phyloP scores from a whole-genome alignment of 1,140 invertebrate genomes.

The Coenobita brevimanus region DNA sequence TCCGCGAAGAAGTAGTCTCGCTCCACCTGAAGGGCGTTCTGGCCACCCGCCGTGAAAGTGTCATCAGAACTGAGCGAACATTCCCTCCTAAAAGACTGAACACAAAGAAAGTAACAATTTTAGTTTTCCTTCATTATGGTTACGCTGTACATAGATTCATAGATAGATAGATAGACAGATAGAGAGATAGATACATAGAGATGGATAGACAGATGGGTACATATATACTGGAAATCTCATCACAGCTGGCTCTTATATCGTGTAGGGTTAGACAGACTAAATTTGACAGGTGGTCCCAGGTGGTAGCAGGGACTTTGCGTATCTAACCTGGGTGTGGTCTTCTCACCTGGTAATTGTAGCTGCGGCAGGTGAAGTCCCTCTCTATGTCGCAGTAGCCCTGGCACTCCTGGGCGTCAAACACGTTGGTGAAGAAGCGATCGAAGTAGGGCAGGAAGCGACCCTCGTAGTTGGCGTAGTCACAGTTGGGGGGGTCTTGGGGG shows the following conservation, averaged over 20 bases:
- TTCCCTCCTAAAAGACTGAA: constrained; percentile 71
- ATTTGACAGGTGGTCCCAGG: too few relatives aligned
- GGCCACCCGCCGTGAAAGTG: constrained; percentile 72
- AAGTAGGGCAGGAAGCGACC: constrained; percentile 74
- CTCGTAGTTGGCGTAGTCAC: constrained; percentile 75
- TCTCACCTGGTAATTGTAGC: constrained; percentile 71
- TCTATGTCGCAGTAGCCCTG: constrained; percentile 75
- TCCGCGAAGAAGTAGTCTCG: constrained; percentile 75
- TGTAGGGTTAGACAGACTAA: too few relatives aligned
- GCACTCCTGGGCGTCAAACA: constrained; percentile 73
- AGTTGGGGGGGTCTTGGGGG: constrained; percentile 74
- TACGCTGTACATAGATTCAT: too few relatives aligned
- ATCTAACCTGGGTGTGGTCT: too few relatives aligned
- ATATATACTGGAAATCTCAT: too few relatives aligned
- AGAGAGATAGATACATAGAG: too few relatives aligned
- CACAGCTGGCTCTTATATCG: too few relatives aligned
- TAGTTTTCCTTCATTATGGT: too few relatives aligned
- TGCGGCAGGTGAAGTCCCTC: constrained; percentile 74
- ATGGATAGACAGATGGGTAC: too few relatives aligned
- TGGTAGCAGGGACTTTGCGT: too few relatives aligned
- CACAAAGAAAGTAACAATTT: too few relatives aligned
- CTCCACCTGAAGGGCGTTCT: constrained; percentile 72
- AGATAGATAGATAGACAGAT: too few relatives aligned
- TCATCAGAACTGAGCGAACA: constrained; percentile 76
- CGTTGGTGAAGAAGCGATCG: constrained; percentile 73